Evolutionary conservation across 1,140 invertebrate genomes (phyloP).

Genomic region (Procambarus virginalis): DNA sequence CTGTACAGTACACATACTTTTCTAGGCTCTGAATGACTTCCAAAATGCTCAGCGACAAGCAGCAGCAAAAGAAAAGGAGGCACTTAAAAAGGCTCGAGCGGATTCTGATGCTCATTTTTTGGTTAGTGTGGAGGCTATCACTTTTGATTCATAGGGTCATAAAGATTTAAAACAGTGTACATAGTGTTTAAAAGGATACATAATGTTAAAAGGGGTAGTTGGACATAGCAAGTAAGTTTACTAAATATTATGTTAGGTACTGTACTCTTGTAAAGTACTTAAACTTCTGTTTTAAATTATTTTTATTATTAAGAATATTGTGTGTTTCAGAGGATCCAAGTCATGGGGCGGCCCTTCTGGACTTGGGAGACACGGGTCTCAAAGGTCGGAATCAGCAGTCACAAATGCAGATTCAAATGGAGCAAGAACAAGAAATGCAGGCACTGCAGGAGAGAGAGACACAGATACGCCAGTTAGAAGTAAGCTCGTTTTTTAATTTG

Average conservation of each 20-base stretch:
- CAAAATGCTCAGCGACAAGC: constrained; percentile 67
- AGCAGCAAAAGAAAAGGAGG: constrained; percentile 69
- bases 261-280: no score
- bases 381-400: constrained; percentile 41
- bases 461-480: constrained; percentile 92
- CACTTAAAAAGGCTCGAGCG: constrained; percentile 72
- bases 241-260: no score
- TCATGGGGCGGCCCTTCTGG: constrained; percentile 65
- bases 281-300: no score
- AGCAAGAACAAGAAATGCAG: constrained; percentile 89
- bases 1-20: not conserved
- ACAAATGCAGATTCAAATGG: constrained; percentile 82
- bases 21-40: constrained; percentile 61
- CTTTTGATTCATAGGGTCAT: no score
- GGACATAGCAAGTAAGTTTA: no score
- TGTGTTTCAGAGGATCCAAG: constrained; percentile 22
- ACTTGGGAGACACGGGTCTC: constrained; percentile 57
- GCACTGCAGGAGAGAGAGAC: constrained; percentile 92
- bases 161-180: no score
- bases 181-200: no score
- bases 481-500: constrained; percentile 72
- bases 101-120: constrained; percentile 74
- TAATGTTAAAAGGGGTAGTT: no score
- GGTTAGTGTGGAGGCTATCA: constrained; percentile 30
- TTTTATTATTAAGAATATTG: not conserved